Evolutionary conservation across 2,113 vertebrate species (phyloP).

Genomic region (Sebastes fasciatus): DNA sequence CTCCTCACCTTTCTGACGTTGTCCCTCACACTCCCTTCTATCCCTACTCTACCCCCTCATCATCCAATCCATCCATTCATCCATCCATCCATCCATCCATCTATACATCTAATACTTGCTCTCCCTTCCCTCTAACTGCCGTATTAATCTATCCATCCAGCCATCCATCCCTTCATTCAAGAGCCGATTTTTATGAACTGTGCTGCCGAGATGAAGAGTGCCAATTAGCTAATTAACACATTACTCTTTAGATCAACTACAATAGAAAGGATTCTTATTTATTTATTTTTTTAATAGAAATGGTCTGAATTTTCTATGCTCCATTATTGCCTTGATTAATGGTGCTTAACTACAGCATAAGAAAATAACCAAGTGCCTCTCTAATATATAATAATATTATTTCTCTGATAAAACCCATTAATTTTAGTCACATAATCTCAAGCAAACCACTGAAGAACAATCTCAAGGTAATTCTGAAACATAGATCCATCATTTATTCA

Average conservation of each 20-base stretch:
- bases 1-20: neutral
- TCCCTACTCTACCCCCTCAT: neutral
- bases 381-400: constrained; percentile 15
- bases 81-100: neutral
- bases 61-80: neutral
- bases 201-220: neutral
- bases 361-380: neutral
- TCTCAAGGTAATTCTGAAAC: constrained; percentile 9
- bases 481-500: constrained; percentile 24
- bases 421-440: neutral
- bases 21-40: neutral
- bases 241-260: constrained; percentile 5
- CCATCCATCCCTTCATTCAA: neutral
- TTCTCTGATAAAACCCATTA: constrained; percentile 14
- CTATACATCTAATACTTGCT: neutral
- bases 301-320: neutral
- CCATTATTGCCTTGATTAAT: constrained; percentile 13
- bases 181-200: constrained; percentile 6
- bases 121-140: neutral
- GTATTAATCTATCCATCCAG: constrained; percentile 5
- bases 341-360: neutral
- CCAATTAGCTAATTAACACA: constrained; percentile 8
- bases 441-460: constrained; percentile 17
- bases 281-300: neutral
- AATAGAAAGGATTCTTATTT: neutral